Base-by-base conservation (phyloP, 2,113 vertebrate genomes). In the Dermatemys mawii region DNA sequence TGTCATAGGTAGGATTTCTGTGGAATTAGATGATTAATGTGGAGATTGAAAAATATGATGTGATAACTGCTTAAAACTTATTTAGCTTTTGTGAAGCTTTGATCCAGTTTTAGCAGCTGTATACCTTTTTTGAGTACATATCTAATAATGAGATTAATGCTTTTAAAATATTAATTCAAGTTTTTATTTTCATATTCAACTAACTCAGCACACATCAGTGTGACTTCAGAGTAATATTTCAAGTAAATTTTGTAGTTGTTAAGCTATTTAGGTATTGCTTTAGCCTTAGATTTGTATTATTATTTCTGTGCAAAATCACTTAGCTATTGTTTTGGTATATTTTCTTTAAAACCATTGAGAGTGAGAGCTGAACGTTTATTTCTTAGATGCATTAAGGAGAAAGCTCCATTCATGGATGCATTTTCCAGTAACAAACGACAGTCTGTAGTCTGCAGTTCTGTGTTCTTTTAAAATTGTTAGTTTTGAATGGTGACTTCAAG, bases 71-170 rank as follows among this genome's bases (percentile, higher is more conserved):
- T 49, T 70, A n/a, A 70, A 70, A 22, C n/a, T n/a, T 67, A 70
- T 22, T 70, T 22, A 38, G 17, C n/a, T 70, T 38, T 70, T 2
- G 26, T 3, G 41, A 85, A 83, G 38, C 0, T 1, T n/a, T 84
- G 54, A 2, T 81, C 0, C 5, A 27, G 2, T 38, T 70, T 55
- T 0, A 75, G 53, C 73, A 53, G 70, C 16, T 3, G 4, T 0
- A 3, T 1, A 0, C 0, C 3, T 55, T 88, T 88, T 75, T 21
- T 16, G 11, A 19, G 82, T 17, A 5, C 54, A 81, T 48, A 87
- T 63, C 22, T 78, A 19, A 35, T 29, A 67, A 49, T 49, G 2
- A 70, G 57, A 27, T 70, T 70, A 21, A 70, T 70, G n/a, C n/a
- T 60, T 83, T 60, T 12, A n/a, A 86, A 89, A n/a, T 35, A 51